Evolutionary conservation across 1,140 invertebrate species (phyloP).

Genomic region (Diabrotica undecimpunctata): DNA sequence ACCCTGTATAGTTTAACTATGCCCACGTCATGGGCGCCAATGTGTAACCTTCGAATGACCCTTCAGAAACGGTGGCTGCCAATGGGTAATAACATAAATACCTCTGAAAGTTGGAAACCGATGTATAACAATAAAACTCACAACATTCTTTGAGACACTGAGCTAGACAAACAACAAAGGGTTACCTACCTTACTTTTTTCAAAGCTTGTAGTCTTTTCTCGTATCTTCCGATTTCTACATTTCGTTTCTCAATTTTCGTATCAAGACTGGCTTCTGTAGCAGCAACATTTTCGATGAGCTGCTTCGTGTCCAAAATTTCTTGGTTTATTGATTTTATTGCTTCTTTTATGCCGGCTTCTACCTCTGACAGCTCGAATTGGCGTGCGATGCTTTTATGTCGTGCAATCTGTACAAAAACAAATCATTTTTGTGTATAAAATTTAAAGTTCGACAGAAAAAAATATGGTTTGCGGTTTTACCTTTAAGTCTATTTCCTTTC

Average conservation of each 20-base stretch:
- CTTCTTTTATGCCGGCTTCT: conserved; percentile 68
- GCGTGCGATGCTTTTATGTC: conserved; percentile 53
- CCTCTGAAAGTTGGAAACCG: too few relatives aligned
- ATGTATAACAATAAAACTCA: too few relatives aligned
- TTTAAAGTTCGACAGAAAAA: too few relatives aligned
- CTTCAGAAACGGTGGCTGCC: too few relatives aligned
- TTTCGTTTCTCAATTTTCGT: conserved; percentile 88
- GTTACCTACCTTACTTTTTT: conserved; percentile 79
- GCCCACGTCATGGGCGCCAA: too few relatives aligned
- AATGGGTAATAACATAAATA: too few relatives aligned
- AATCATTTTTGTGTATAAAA: background rate
- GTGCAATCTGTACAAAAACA: conserved; percentile 23
- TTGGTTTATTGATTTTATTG: conserved; percentile 62
- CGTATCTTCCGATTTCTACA: conserved; percentile 85
- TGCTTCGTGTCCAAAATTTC: conserved; percentile 70
- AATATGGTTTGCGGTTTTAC: conserved; percentile 48
- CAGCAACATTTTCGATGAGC: conserved; percentile 79
- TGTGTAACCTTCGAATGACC: too few relatives aligned
- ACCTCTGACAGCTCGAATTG: conserved; percentile 82
- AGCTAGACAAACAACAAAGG: too few relatives aligned
- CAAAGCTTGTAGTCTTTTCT: conserved; percentile 87
- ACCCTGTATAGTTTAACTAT: too few relatives aligned
- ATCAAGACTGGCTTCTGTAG: conserved; percentile 82
- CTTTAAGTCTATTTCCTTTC: conserved; percentile 82
- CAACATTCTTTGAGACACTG: too few relatives aligned